Evolutionary conservation across 2,797 vertebrate genomes (phyloP).

Genomic region (Halcyon leucocephala): DNA sequence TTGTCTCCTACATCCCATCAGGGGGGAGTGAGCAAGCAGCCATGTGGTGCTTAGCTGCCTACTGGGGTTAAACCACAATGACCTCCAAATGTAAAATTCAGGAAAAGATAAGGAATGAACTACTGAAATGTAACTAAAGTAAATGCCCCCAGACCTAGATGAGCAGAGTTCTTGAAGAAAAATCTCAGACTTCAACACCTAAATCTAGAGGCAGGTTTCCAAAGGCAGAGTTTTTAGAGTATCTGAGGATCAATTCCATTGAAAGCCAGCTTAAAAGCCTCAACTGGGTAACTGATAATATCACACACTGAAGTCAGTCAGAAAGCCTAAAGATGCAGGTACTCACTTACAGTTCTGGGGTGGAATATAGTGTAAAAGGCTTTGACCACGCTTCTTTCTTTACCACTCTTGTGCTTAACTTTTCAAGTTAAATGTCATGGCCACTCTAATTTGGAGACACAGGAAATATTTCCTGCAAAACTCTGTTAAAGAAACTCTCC

Average conservation of each 20-base stretch:
- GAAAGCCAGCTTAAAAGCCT: neutral
- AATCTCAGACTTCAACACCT: neutral
- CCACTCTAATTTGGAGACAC: neutral
- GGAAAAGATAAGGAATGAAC: neutral
- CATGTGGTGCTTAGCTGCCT: neutral
- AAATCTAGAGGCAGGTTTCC: neutral
- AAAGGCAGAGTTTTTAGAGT: neutral
- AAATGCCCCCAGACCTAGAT: neutral
- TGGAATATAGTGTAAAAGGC: neutral
- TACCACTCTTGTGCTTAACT: neutral
- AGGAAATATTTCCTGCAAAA: neutral
- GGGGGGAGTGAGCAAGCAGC: rapidly evolving
- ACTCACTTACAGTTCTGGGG: neutral
- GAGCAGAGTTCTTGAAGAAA: neutral
- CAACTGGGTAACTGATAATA: neutral
- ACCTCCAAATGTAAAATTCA: neutral
- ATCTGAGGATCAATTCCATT: neutral
- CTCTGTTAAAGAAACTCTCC: neutral
- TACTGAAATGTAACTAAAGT: neutral
- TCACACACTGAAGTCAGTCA: neutral
- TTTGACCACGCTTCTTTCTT: neutral
- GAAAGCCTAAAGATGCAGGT: neutral
- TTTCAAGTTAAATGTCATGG: neutral
- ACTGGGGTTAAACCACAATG: neutral
- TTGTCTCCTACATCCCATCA: neutral